Percentiles rank a stretch among this genome's conserved stretches.
phyloP scores from a whole-genome alignment of 2,113 vertebrate species.

The Megaptera novaeangliae region DNA sequence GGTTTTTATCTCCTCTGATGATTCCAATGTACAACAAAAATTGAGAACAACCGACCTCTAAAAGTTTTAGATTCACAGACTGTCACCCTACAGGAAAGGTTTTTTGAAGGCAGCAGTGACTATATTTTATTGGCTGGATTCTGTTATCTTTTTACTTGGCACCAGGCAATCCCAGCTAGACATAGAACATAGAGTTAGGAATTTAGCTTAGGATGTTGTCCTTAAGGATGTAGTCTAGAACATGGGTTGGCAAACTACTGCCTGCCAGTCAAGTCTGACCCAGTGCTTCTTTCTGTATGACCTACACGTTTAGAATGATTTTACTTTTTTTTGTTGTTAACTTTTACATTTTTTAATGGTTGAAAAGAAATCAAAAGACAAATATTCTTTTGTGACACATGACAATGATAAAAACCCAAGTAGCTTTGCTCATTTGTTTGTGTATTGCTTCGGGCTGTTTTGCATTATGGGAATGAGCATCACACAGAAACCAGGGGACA shows the following conservation, averaged over 20 bases:
- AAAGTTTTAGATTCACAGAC: not conserved
- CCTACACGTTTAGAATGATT: not conserved
- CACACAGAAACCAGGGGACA: not conserved
- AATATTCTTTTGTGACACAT: not conserved
- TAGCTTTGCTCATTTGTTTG: not conserved
- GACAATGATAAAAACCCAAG: not conserved
- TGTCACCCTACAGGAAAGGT: not conserved
- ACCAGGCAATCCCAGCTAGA: not conserved
- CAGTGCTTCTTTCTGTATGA: not conserved
- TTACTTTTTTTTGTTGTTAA: not conserved
- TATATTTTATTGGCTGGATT: not conserved
- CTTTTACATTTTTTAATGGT: not conserved
- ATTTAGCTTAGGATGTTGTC: not conserved
- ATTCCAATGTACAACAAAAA: not conserved
- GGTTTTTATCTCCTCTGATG: not conserved
- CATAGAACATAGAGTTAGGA: not conserved
- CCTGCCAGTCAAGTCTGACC: not conserved
- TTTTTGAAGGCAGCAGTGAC: not conserved
- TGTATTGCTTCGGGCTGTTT: not conserved
- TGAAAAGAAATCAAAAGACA: not conserved
- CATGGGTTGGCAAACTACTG: not conserved
- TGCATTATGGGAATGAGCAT: not conserved
- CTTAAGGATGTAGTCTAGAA: not conserved
- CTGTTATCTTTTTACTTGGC: not conserved
- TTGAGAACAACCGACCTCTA: not conserved